Percentiles rank a stretch among this genome's conserved stretches.
phyloP scores from a whole-genome alignment of 2,888 invertebrate species.

The Meandrusa payeni region DNA sequence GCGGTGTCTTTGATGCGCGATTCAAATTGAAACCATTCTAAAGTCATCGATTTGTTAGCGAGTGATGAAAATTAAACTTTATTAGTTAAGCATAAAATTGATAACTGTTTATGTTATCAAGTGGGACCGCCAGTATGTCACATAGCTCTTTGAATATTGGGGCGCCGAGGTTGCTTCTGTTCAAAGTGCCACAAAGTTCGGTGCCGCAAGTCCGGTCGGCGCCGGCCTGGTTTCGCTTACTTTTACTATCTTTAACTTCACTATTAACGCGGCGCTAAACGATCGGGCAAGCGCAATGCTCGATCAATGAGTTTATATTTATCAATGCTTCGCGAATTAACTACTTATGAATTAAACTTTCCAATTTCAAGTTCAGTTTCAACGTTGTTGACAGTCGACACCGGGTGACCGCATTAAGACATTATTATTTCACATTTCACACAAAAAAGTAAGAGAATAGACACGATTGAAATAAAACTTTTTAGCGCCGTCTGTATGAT shows the following conservation, averaged over 20 bases:
- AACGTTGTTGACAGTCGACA: no score
- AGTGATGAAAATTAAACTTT: background rate
- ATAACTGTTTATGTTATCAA: background rate
- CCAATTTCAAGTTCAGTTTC: no score
- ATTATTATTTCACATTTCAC: no score
- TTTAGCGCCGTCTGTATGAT: no score
- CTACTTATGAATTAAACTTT: no score
- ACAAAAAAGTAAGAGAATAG: no score
- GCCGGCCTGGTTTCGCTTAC: slow-evolving; percentile 1
- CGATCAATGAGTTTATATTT: no score
- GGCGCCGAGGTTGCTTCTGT: slow-evolving; percentile 18
- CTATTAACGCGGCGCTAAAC: background rate
- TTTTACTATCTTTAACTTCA: slow-evolving; percentile 16
- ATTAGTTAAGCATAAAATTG: background rate
- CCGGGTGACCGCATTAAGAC: no score
- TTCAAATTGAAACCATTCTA: slow-evolving; percentile 12
- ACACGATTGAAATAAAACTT: no score
- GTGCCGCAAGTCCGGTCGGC: background rate
- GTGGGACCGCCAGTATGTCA: slow-evolving; percentile 21
- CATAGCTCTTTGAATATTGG: slow-evolving; percentile 24
- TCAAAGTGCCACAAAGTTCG: slow-evolving; percentile 13
- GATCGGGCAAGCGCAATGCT: no score
- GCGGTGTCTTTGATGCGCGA: slow-evolving; percentile 20
- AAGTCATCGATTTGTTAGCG: background rate
- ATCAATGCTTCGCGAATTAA: no score